Evolutionary conservation across 2,113 vertebrate species (phyloP).

Genomic region (Gobius niger): DNA sequence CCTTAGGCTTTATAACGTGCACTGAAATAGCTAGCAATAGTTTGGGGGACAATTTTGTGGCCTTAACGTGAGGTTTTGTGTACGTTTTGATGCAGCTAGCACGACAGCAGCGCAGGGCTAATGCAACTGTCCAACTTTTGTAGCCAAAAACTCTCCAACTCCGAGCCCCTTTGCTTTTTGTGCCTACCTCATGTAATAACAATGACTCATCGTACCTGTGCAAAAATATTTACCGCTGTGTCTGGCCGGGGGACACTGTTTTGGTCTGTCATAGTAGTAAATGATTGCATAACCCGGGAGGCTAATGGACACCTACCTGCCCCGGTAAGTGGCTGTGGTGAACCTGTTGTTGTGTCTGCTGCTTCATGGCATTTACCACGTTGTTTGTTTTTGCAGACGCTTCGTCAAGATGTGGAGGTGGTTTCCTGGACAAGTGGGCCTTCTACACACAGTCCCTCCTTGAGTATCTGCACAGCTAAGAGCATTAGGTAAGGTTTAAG

Average conservation of each 20-base stretch:
- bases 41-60: slow-evolving; percentile 42
- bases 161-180: neutral
- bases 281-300: slow-evolving; percentile 46
- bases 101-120: slow-evolving; percentile 33
- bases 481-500: neutral
- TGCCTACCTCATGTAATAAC: neutral
- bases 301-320: slow-evolving; percentile 42
- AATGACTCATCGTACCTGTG: slow-evolving; percentile 16
- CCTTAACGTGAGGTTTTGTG: slow-evolving; percentile 7
- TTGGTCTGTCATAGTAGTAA: slow-evolving; percentile 49
- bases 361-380: slow-evolving; percentile 9
- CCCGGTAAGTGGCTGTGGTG: slow-evolving; percentile 12
- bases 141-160: slow-evolving; percentile 8
- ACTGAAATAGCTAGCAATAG: neutral
- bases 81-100: slow-evolving; percentile 39
- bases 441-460: slow-evolving; percentile 19
- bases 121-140: slow-evolving; percentile 32
- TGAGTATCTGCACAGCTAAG: slow-evolving; percentile 21
- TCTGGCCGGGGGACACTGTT: slow-evolving; percentile 16
- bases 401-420: slow-evolving; percentile 17
- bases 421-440: slow-evolving; percentile 25
- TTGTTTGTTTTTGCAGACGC: slow-evolving; percentile 12
- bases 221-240: slow-evolving; percentile 6
- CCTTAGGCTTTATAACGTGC: neutral
- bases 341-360: neutral